phyloP scores from a whole-genome alignment of 2,113 vertebrate genomes.

The Potamarius usumacintae region DNA sequence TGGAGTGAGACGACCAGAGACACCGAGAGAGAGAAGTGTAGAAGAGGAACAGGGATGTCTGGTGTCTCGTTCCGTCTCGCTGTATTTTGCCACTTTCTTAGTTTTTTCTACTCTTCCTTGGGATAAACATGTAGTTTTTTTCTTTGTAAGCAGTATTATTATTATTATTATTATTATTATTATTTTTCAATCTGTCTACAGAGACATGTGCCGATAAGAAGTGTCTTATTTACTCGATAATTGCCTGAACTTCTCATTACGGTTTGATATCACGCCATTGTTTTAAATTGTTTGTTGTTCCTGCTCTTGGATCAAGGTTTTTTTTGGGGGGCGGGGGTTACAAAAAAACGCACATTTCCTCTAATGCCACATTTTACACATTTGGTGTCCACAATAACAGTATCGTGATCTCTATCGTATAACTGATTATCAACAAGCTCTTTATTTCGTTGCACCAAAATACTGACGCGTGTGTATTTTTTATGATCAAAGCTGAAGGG shows the following conservation, averaged over 20 bases:
- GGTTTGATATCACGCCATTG: neutral
- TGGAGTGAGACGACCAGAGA: conserved; percentile 43
- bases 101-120: conserved; percentile 55
- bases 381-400: neutral
- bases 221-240: neutral
- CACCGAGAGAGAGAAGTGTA: conserved; percentile 35
- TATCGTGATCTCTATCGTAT: neutral
- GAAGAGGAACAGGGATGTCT: conserved; percentile 33
- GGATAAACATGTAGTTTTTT: conserved; percentile 49
- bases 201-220: neutral
- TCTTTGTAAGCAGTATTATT: conserved; percentile 68
- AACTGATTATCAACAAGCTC: neutral
- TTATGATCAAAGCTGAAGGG: neutral
- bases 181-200: conserved; percentile 26
- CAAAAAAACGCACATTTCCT: neutral
- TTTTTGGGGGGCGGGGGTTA: neutral
- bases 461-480: neutral
- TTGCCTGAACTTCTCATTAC: neutral
- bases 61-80: conserved; percentile 42
- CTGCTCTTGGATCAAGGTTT: neutral
- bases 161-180: conserved; percentile 44
- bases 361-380: neutral
- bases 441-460: neutral
- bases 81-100: conserved; percentile 65
- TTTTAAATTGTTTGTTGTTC: neutral